These are phyloP conservation scores for Paedocypris micromegethes DNA, from an alignment of 2,797 vertebrate species.

Conservation along the genomic window DNA sequence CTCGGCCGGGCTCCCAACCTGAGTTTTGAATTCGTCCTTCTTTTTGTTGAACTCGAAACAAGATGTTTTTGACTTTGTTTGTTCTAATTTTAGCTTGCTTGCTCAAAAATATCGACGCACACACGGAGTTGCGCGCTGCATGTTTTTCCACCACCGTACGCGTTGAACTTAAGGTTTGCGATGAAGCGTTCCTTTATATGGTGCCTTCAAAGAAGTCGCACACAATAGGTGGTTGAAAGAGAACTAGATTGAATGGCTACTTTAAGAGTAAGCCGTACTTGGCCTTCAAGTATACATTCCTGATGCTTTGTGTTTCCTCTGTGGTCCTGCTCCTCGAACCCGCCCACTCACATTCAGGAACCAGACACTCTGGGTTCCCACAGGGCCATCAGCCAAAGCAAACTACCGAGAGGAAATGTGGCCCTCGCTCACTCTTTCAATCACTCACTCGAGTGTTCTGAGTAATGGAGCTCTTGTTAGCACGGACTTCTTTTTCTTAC, in stretches of 20 bases:
- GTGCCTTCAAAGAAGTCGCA: slow-evolving; percentile 67
- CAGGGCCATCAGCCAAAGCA: slow-evolving; percentile 71
- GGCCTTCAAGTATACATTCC: slow-evolving; percentile 76
- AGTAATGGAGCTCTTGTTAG: slow-evolving; percentile 15
- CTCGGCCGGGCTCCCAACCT: no score
- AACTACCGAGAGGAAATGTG: slow-evolving; percentile 71
- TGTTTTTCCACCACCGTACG: slow-evolving; percentile 11
- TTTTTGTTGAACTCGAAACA: no score
- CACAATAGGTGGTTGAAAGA: slow-evolving; percentile 73
- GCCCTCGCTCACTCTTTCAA: slow-evolving; percentile 22
- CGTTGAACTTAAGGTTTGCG: slow-evolving; percentile 64
- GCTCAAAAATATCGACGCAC: background rate
- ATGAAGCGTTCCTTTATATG: slow-evolving; percentile 65
- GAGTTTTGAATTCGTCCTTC: no score
- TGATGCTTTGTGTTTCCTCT: slow-evolving; percentile 73
- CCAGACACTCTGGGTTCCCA: slow-evolving; percentile 64
- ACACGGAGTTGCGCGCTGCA: background rate
- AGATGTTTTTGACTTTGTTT: no score
- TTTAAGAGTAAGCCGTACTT: slow-evolving; percentile 73
- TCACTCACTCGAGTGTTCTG: slow-evolving; percentile 20
- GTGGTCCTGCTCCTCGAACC: slow-evolving; percentile 59
- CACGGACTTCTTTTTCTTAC: background rate
- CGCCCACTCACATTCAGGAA: slow-evolving; percentile 59
- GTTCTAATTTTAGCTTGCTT: no score
- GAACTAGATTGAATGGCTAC: slow-evolving; percentile 70